These are phyloP conservation scores for Grus americana DNA, from an alignment of 2,113 vertebrate species.

Conservation along the genomic window DNA sequence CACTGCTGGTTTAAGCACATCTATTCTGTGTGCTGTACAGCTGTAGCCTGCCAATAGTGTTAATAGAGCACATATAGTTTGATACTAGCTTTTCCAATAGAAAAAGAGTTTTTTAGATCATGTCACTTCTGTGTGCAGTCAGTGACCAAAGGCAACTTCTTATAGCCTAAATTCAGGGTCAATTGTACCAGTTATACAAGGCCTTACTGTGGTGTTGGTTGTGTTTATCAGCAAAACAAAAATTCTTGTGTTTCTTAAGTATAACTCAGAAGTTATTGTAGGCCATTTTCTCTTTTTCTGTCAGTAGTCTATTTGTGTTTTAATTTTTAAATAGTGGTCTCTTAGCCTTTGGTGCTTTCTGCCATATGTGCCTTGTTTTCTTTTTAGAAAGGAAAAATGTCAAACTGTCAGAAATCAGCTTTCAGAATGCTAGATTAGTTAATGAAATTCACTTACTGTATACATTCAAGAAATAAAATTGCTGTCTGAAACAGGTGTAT, in stretches of 20 bases:
- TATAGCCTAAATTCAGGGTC: background rate
- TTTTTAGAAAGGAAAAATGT: background rate
- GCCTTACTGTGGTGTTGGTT: background rate
- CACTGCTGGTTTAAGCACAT: background rate
- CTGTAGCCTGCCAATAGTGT: background rate
- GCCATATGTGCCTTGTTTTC: background rate
- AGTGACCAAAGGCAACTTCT: background rate
- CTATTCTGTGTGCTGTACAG: background rate
- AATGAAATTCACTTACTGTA: background rate
- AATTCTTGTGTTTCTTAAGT: background rate
- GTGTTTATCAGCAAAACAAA: background rate
- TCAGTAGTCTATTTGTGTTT: background rate
- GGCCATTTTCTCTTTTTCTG: background rate
- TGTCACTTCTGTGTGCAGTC: background rate
- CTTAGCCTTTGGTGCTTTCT: background rate
- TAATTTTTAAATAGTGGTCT: background rate
- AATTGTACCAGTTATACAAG: background rate
- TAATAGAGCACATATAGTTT: background rate
- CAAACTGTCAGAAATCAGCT: background rate
- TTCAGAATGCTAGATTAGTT: background rate
- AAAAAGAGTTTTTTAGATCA: background rate
- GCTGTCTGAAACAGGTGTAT: background rate
- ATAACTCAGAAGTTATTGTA: background rate
- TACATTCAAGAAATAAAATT: background rate
- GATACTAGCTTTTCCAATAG: background rate